Evolutionary conservation across 2,888 invertebrate species (phyloP).

Genomic region (Branchipolynoe longqiensis): DNA sequence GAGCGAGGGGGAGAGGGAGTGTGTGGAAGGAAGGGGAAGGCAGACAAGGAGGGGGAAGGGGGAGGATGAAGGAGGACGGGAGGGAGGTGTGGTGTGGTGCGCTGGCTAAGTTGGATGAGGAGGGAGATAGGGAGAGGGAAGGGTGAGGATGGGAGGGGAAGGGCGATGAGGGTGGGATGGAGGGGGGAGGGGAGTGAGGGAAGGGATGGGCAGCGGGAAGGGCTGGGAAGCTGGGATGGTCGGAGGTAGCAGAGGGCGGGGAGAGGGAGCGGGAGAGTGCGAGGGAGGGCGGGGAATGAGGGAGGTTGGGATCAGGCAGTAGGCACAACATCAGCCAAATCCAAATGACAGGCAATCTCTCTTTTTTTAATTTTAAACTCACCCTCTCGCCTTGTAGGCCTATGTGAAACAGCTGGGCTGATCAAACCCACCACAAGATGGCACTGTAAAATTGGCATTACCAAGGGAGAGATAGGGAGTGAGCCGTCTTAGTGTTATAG

Average conservation of each 20-base stretch:
- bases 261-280: neutral
- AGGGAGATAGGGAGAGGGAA: neutral
- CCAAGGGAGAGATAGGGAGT: no score
- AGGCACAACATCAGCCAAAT: no score
- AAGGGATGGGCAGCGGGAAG: neutral
- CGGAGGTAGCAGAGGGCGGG: neutral
- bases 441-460: no score
- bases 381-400: neutral
- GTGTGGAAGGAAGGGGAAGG: no score
- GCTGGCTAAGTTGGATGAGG: neutral
- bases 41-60: no score
- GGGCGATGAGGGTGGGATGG: neutral
- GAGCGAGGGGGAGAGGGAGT: no score
- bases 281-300: no score
- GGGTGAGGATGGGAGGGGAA: neutral
- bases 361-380: no score
- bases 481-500: no score
- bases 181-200: neutral
- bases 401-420: neutral
- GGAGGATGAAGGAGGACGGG: neutral
- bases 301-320: no score
- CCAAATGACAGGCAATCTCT: no score
- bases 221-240: neutral
- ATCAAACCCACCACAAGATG: no score
- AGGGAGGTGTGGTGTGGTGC: neutral